A percentile compares a stretch with the other conserved stretches of the same genome.
Conservation (phyloP, 2,113 vertebrate genomes). For the Apus apus region DNA sequence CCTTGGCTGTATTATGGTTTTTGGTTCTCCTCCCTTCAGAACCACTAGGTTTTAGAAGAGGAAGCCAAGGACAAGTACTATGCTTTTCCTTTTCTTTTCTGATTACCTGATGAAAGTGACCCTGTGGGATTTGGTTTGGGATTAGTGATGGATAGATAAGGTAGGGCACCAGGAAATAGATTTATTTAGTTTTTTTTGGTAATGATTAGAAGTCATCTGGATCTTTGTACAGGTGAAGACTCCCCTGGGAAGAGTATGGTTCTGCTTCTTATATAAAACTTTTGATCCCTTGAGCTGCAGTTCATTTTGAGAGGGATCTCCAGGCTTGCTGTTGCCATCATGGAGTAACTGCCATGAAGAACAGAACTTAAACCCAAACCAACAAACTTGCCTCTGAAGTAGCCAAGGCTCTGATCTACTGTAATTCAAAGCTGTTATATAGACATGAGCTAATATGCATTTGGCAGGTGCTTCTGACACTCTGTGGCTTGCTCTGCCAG, state of each 20-base stretch:
- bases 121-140: neutral
- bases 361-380: neutral
- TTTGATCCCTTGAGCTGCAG: neutral
- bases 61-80: rapidly evolving
- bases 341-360: neutral
- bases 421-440: neutral
- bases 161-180: neutral
- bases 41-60: neutral
- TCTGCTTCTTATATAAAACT: neutral
- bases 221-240: neutral
- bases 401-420: neutral
- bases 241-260: neutral
- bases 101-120: neutral
- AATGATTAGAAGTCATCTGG: neutral
- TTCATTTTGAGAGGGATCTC: neutral
- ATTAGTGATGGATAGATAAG: neutral
- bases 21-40: neutral
- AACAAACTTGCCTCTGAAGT: rapidly evolving
- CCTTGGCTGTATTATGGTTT: neutral
- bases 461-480: neutral
- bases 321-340: rapidly evolving
- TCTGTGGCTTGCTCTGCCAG: neutral
- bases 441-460: neutral
- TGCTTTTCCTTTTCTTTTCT: neutral
- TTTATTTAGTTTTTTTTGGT: neutral